Percentiles rank a stretch among this genome's conserved stretches.
Evolutionary conservation across 2,888 invertebrate genomes (phyloP).

Genomic region (Thumatha senex): DNA sequence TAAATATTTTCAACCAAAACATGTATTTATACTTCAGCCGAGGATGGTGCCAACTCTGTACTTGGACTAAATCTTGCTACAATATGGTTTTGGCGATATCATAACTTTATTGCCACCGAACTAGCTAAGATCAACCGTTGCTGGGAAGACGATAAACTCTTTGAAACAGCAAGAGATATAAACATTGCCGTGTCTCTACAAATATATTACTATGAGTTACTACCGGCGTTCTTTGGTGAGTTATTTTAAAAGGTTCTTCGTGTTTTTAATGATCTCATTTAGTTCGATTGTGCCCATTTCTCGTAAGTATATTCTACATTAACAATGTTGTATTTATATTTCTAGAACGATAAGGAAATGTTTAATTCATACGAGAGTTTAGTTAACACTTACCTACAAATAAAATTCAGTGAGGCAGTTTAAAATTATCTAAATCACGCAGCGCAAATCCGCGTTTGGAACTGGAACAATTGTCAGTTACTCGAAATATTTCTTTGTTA

Average conservation of each 20-base stretch:
- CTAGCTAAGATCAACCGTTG: constrained; percentile 49
- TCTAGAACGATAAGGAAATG: too few species aligned
- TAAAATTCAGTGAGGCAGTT: too few species aligned
- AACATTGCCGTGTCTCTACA: constrained; percentile 49
- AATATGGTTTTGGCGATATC: constrained; percentile 52
- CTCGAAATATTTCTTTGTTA: too few species aligned
- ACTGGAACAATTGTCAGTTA: too few species aligned
- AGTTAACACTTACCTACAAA: too few species aligned
- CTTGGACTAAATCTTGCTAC: constrained; percentile 41
- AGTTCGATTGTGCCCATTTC: background rate
- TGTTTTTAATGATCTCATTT: background rate
- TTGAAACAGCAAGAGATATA: constrained; percentile 50
- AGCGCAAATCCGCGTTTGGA: too few species aligned
- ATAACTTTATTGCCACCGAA: constrained; percentile 46
- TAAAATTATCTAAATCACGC: too few species aligned
- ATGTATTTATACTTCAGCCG: constrained; percentile 37
- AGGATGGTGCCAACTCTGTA: constrained; percentile 41
- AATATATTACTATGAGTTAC: constrained; percentile 48
- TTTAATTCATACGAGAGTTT: too few species aligned
- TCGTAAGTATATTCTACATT: background rate
- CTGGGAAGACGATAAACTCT: constrained; percentile 52
- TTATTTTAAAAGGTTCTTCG: constrained; percentile 1
- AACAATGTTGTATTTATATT: too few species aligned
- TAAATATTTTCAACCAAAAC: too few species aligned
- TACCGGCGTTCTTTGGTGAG: constrained; percentile 49